Conservation (phyloP, 1,140 invertebrate species). For the Macrosteles quadrilineatus region DNA sequence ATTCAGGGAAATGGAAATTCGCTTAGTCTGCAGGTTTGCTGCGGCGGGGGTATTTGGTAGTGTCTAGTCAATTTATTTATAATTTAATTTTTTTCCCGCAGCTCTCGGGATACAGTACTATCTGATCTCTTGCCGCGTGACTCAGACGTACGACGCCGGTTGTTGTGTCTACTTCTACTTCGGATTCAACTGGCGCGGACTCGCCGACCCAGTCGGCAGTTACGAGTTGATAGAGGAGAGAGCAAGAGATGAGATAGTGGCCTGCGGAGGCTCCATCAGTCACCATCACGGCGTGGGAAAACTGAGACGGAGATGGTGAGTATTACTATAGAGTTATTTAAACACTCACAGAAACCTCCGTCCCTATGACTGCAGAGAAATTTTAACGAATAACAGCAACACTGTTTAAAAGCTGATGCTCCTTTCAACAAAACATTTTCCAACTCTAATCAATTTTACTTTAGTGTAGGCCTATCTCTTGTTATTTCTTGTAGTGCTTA, state of each 20-base stretch:
- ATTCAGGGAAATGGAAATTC: too few relatives aligned
- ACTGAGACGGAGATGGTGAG: conserved; percentile 73
- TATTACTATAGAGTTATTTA: conserved; percentile 40
- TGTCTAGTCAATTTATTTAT: neutral
- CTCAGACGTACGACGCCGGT: conserved; percentile 96
- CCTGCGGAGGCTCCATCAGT: conserved; percentile 86
- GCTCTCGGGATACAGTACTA: conserved; percentile 60
- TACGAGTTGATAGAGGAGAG: conserved; percentile 83
- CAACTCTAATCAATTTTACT: too few relatives aligned
- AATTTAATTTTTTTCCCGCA: conserved; percentile 47
- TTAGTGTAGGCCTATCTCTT: too few relatives aligned
- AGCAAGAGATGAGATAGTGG: conserved; percentile 91
- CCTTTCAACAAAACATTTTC: too few relatives aligned
- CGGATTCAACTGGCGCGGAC: conserved; percentile 77
- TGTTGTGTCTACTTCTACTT: conserved; percentile 99
- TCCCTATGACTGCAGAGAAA: neutral
- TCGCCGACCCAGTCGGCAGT: conserved; percentile 72
- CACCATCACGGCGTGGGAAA: conserved; percentile 98
- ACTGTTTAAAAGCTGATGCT: neutral
- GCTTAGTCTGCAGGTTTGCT: too few relatives aligned
- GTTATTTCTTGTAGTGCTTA: too few relatives aligned
- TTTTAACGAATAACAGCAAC: neutral
- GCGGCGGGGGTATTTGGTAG: too few relatives aligned
- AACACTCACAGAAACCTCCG: neutral
- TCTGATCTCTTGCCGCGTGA: conserved; percentile 82